Evolutionary conservation across 2,888 invertebrate species (phyloP), one percentile per base, ranked within the genome.

Genomic region (Drosophila neonasuta): DNA sequence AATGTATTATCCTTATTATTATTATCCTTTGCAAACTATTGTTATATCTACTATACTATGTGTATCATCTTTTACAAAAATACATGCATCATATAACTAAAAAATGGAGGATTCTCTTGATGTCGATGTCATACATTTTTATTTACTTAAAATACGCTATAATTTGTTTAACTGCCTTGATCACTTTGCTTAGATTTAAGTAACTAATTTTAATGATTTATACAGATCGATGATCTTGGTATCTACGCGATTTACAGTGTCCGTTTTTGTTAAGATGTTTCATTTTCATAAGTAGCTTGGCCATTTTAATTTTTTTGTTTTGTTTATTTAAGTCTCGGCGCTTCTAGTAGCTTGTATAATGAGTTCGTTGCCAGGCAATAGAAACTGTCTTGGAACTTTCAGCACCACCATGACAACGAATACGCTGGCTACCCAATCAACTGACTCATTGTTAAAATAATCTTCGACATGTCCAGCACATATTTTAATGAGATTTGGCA

Each of bases 401-500:
- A 48, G 6, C 5, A 44, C 1, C 15, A 32, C 68, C 70, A 55
- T 76, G 59, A 44, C 72, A 74, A 85, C 78, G 45, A 41, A 24
- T 13, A n/a, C 11, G 7, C 9, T 7, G 48, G 17, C 4, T 13
- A 41, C 10, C 39, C 7, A 34, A 36, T 1, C 6, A 2, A n/a
- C 10, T 30, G 4, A 11, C 2, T 36, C 20, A 50, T 9, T 72
- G 10, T 24, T 3, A 15, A 30, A 41, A 29, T 15, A 11, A 4
- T 13, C 7, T 34, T 52, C 1, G 80, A 24, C 66, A 96, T 96
- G 96, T 95, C 96, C 0, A 95, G 94, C 82, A 91, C 91, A 86
- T 94, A 94, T 0, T 96, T 95, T 86, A 94, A 95, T 69, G 92
- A 94, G 67, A 89, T 95, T 51, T 94, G 96, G 92, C 91, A 92